These are phyloP conservation scores for Furnarius figulus DNA, from an alignment of 2,113 vertebrate genomes.

Conservation along the genomic window DNA sequence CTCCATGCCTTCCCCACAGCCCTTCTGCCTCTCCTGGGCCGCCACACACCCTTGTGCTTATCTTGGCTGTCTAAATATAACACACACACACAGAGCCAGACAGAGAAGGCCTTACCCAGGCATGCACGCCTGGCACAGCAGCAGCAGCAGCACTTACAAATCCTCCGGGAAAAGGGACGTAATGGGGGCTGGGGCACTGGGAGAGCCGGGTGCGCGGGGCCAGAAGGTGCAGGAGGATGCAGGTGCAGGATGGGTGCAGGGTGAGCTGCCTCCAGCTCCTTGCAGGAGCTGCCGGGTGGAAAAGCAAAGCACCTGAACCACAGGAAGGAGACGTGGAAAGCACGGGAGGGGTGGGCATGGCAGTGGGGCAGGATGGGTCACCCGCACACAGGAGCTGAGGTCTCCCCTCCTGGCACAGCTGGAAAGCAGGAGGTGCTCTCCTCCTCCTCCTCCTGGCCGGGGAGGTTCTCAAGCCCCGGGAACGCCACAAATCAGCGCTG, in stretches of 20 bases:
- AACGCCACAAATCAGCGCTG: neutral
- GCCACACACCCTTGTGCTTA: neutral
- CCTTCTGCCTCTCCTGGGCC: neutral
- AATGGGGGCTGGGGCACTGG: neutral
- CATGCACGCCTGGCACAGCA: neutral
- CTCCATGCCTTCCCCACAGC: neutral
- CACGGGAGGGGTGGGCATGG: accelerated
- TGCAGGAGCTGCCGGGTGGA: accelerated
- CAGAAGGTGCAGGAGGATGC: neutral
- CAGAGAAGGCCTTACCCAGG: neutral
- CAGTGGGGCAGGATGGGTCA: neutral
- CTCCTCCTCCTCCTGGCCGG: accelerated
- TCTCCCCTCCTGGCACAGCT: neutral
- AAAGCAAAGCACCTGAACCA: neutral
- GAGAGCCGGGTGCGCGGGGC: accelerated
- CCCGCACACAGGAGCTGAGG: neutral
- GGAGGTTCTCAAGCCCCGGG: neutral
- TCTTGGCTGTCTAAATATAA: constrained; percentile 58
- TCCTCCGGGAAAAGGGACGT: neutral
- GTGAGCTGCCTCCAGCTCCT: neutral
- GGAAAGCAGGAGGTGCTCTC: neutral
- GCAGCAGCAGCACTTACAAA: neutral
- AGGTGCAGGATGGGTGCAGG: neutral
- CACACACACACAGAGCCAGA: neutral
- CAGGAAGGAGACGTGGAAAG: neutral